These are phyloP conservation scores for Kryptolebias ocellatus DNA, from an alignment of 2,797 vertebrate genomes.

Conservation along the genomic window DNA sequence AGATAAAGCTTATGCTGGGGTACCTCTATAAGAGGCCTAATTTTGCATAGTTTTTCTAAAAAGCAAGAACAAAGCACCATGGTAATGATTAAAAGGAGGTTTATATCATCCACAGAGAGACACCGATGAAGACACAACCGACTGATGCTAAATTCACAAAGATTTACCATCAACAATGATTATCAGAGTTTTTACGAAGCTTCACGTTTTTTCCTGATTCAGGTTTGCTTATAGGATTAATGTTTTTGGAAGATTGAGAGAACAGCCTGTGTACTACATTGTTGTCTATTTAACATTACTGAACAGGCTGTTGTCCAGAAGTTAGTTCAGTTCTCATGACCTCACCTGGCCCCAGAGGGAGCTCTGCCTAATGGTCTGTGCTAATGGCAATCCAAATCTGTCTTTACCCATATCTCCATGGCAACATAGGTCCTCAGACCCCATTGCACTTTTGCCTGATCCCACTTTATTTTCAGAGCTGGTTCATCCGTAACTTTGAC, in stretches of 20 bases:
- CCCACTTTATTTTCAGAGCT: conserved; percentile 20
- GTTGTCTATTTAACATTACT: conserved; percentile 64
- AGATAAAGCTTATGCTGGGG: neutral
- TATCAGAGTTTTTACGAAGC: conserved; percentile 44
- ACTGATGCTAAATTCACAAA: conserved; percentile 25
- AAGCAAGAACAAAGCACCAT: neutral
- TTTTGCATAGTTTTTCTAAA: no score
- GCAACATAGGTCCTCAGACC: conserved; percentile 52
- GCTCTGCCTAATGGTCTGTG: conserved; percentile 81
- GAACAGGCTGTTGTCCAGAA: conserved; percentile 71
- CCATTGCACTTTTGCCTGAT: conserved; percentile 35
- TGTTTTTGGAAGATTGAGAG: conserved; percentile 42
- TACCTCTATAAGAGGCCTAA: no score
- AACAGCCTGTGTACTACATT: conserved; percentile 62
- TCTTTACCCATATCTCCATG: conserved; percentile 67
- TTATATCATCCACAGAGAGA: neutral
- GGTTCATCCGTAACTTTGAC: conserved; percentile 28
- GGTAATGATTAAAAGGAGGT: conserved; percentile 16
- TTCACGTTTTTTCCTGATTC: conserved; percentile 11
- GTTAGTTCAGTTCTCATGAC: conserved; percentile 79
- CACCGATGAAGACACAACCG: conserved; percentile 24
- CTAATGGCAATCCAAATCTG: conserved; percentile 76
- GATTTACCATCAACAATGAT: conserved; percentile 24
- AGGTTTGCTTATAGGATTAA: conserved; percentile 72
- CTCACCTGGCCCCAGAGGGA: conserved; percentile 75